Evolutionary conservation across 2,888 invertebrate species (phyloP), one percentile per base, ranked within the genome.

Genomic region (Alloscopus bannaensis): DNA sequence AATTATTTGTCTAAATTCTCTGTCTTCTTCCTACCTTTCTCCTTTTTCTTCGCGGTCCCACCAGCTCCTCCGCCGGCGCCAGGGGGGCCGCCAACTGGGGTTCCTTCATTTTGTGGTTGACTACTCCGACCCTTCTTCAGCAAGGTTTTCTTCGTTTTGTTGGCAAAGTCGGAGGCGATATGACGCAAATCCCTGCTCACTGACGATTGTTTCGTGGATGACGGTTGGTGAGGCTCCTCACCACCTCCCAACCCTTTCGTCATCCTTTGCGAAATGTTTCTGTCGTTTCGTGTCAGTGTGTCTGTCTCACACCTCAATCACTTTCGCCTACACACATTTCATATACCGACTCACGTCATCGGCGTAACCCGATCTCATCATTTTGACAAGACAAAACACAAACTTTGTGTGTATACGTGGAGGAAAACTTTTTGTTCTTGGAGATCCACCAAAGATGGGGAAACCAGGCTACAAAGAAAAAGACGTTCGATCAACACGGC

Each of bases 81-180:
- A n/a, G 57, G 22, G 2, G 42, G 70, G n/a, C 31, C 57, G 55
- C 66, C 59, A 42, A 22, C 26, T 22, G 42, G 26, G 16, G 47
- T 26, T 6, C 28, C 26, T 3, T 36, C 26, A 45, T 22, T 26
- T 59, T 55, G 47, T 55, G 55, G 60, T 20, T 50, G 59, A 2
- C 45, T 40, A 42, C 6, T 40, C 57, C 60, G 22, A 31, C 75
- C 78, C 28, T 79, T 81, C 45, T 81, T 78, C 29, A 72, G 64
- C 31, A 81, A 65, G 18, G 68, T 71, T 64, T 64, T 66, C 47
- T 73, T 77, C 3, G 70, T 60, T 52, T 65, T 70, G 6, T 55
- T 29, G n/a, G 76, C 80, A 22, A 81, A 40, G 47, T 81, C 77
- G 8, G 69, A 66, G 36, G 80, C 73, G 26, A 73, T 62, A 31